Evolutionary conservation across 2,888 invertebrate species (phyloP).

Genomic region (Polyommatus iphigenia): DNA sequence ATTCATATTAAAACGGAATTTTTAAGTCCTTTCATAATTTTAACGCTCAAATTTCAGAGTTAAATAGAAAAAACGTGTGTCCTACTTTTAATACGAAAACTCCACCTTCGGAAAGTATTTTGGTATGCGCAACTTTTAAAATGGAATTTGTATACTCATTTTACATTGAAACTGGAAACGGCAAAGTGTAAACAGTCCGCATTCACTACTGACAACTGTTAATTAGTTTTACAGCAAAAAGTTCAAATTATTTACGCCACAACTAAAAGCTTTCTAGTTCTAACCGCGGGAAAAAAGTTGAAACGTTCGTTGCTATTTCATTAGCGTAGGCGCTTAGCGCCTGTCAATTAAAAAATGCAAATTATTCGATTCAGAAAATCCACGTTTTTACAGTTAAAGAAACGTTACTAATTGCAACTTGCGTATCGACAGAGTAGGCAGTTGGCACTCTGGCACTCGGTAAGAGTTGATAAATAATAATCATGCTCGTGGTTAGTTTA

Average conservation of each 20-base stretch:
- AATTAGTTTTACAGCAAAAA: slow-evolving; percentile 9
- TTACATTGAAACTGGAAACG: background rate
- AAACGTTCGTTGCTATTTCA: slow-evolving; percentile 17
- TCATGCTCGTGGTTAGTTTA: background rate
- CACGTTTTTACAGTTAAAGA: slow-evolving; percentile 9
- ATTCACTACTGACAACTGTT: slow-evolving; percentile 11
- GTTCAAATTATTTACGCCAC: slow-evolving; percentile 14
- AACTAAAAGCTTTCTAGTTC: slow-evolving; percentile 20
- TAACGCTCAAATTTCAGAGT: background rate
- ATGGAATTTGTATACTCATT: background rate
- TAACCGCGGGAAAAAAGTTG: background rate
- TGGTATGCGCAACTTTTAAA: background rate
- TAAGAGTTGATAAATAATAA: background rate
- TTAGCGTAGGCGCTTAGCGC: background rate
- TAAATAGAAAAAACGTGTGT: background rate
- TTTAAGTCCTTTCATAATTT: background rate
- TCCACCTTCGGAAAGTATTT: background rate
- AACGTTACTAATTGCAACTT: background rate
- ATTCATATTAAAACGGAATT: slow-evolving; percentile 10
- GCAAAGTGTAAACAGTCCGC: slow-evolving; percentile 6
- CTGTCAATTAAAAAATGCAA: slow-evolving; percentile 24
- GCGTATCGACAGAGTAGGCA: background rate
- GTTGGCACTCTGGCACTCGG: background rate
- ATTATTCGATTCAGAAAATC: background rate
- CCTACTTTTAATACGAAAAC: background rate